Percentiles rank a stretch among this genome's conserved stretches.
Conservation (phyloP, 2,888 invertebrate genomes). For the Eupithecia subfuscata region DNA sequence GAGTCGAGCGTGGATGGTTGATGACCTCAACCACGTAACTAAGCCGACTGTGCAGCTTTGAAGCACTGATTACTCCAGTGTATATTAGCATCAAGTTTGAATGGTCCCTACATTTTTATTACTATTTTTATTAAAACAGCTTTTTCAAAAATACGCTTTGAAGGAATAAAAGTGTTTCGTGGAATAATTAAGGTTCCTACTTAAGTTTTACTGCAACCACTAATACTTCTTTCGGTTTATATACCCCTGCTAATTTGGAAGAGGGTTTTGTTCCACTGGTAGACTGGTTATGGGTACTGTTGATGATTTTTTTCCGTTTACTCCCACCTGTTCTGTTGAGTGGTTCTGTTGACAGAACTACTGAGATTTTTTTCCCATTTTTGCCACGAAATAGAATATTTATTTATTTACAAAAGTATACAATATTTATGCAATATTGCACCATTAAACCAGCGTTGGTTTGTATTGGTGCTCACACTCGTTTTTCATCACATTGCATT, state of each 20-base stretch:
- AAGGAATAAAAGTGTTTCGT: background rate
- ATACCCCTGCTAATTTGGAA: background rate
- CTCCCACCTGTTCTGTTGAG: too few species aligned
- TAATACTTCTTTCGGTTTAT: background rate
- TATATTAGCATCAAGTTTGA: constrained; percentile 5
- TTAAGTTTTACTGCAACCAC: background rate
- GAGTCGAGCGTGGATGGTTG: background rate
- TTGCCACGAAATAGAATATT: too few species aligned
- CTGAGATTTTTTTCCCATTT: too few species aligned
- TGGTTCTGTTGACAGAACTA: too few species aligned
- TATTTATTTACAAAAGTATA: too few species aligned
- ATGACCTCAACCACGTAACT: background rate
- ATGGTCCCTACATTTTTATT: constrained; percentile 13
- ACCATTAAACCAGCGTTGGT: too few species aligned
- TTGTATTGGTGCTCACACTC: too few species aligned
- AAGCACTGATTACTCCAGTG: background rate
- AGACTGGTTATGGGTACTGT: background rate
- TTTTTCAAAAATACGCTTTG: background rate
- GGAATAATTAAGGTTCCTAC: background rate
- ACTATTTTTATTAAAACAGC: background rate
- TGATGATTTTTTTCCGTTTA: background rate
- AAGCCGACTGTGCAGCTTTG: background rate
- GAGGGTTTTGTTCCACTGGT: background rate
- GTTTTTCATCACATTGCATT: too few species aligned
- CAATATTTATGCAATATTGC: too few species aligned